phyloP scores from a whole-genome alignment of 2,888 invertebrate genomes.

The Agriotes lineatus region DNA sequence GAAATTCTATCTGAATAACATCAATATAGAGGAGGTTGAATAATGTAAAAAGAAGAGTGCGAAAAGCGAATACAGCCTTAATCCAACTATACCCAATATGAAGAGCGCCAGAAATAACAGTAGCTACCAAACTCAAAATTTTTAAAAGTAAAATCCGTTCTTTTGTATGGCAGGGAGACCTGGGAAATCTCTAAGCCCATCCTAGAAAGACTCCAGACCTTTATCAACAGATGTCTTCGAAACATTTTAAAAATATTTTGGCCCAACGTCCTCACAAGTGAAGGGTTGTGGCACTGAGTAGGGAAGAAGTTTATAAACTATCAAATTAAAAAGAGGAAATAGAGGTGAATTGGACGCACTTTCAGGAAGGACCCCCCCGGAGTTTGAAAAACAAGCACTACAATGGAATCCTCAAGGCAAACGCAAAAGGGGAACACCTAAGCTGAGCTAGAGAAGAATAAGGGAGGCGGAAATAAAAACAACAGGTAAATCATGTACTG shows the following conservation, averaged over 20 bases:
- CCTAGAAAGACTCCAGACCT: neutral
- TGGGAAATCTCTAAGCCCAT: neutral
- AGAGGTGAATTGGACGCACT: neutral
- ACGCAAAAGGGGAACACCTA: neutral
- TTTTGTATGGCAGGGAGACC: too few relatives aligned
- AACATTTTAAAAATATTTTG: neutral
- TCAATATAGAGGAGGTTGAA: neutral
- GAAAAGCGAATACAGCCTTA: neutral
- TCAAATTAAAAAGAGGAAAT: slow-evolving; percentile 6
- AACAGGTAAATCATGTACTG: neutral
- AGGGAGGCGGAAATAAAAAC: neutral
- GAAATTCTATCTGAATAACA: neutral
- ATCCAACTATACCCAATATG: neutral
- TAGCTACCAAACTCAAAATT: neutral
- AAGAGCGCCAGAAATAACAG: neutral
- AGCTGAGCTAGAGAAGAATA: slow-evolving; percentile 2
- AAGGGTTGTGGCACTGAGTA: too few relatives aligned
- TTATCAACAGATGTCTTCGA: neutral
- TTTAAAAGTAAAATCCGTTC: neutral
- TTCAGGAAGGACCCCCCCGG: neutral
- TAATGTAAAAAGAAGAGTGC: neutral
- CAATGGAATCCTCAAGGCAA: neutral
- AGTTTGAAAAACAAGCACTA: neutral
- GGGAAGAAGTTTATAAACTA: neutral
- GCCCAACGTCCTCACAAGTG: neutral